Evolutionary conservation across 1,140 invertebrate species (phyloP), one percentile per base, ranked within the genome.

Genomic region (Formica selysi): DNA sequence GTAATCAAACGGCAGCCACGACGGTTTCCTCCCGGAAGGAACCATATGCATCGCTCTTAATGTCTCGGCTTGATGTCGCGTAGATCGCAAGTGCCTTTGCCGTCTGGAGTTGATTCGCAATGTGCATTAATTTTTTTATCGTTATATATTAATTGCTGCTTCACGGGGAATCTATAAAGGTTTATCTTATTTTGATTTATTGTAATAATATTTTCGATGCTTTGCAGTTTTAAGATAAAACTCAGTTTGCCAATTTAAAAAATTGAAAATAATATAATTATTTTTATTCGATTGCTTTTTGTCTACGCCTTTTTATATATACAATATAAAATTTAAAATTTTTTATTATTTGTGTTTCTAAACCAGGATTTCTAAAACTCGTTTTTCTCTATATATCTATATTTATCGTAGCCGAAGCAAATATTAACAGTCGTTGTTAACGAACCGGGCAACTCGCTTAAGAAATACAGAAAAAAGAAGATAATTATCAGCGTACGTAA

Each of bases 1-100:
- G 68, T 85, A 90, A 90, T 90, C 88, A 65, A 85, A 67, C 22
- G 54, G 22, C 19, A 64, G 59, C 61, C 61, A 13, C 44, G 26
- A 22, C 64, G 26, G 71, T 57, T 83, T 62, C 51, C 36, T 38
- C 26, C 26, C 51, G 36, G 51, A 78, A 73, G 22, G 44, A 73
- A 70, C 88, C 84, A 62, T 83, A 73, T 57, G 51, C 29, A 65
- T 65, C 73, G n/a, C 48, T 36, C 32, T 68, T 26, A 61, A 16
- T 74, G 36, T 80, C 78, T 76, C 57, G 7, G 29, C 8, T 8
- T 54, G 26, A 64, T 76, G 41, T 48, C 71, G 13, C 57, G 13
- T 19, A 32, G n/a, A 64, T 65, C 22, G 22, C 22, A 74, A 44
- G 32, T 59, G 38, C n/a, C 36, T 51, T 59, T 51, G 16, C 10